phyloP scores from a whole-genome alignment of 2,797 vertebrate species.

The Setipinna tenuifilis region DNA sequence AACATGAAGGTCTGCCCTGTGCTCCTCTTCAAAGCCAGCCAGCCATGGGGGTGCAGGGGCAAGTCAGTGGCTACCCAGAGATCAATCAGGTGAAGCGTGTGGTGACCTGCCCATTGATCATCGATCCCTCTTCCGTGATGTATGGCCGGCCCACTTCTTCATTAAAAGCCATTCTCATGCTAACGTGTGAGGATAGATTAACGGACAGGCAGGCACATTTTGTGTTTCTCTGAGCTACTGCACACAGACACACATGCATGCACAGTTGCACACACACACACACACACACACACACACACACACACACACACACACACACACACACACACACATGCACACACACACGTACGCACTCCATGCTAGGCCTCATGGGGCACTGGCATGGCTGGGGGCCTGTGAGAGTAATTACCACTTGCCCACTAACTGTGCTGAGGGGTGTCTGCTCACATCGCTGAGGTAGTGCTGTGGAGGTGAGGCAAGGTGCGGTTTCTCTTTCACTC shows the following conservation, averaged over 20 bases:
- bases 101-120: constrained; percentile 58
- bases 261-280: too few species aligned
- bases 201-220: constrained; percentile 10
- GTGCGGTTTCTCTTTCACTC: constrained; percentile 14
- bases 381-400: background rate
- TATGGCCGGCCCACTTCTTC: constrained; percentile 42
- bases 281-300: too few species aligned
- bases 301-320: too few species aligned
- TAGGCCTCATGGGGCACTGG: background rate
- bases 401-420: constrained; percentile 17
- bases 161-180: constrained; percentile 45
- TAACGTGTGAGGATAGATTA: constrained; percentile 42
- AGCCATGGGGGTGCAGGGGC: background rate
- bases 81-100: constrained; percentile 52
- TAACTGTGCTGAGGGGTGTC: constrained; percentile 12
- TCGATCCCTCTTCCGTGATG: constrained; percentile 47
- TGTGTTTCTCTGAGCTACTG: constrained; percentile 24
- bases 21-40: background rate
- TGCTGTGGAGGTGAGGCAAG: background rate
- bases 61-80: constrained; percentile 44
- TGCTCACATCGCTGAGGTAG: background rate
- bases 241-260: too few species aligned
- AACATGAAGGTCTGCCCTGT: background rate
- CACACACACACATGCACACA: too few species aligned
- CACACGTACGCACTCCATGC: too few species aligned